phyloP scores from a whole-genome alignment of 2,888 invertebrate species.

The Caenorhabditis virilis region DNA sequence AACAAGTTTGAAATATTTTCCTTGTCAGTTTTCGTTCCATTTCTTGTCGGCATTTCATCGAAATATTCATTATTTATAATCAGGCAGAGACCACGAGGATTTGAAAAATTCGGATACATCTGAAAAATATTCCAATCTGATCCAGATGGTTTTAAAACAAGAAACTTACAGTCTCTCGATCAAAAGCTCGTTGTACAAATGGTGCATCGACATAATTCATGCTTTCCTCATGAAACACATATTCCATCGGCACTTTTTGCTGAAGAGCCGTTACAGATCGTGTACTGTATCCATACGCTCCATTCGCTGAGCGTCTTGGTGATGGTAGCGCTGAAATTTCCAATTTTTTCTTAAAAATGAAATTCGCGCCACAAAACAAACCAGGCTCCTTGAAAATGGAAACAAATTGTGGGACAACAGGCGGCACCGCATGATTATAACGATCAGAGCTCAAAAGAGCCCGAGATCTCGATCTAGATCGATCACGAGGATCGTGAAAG shows the following conservation, averaged over 20 bases:
- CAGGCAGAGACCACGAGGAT: slow-evolving; percentile 62
- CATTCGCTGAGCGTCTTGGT: neutral
- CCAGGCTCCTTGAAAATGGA: too few relatives aligned
- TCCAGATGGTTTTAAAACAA: neutral
- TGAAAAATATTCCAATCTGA: slow-evolving; percentile 15
- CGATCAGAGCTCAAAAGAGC: too few relatives aligned
- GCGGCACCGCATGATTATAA: too few relatives aligned
- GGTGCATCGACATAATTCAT: slow-evolving; percentile 33
- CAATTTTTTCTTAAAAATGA: too few relatives aligned
- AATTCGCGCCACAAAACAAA: too few relatives aligned
- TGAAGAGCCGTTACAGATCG: too few relatives aligned
- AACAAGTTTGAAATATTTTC: slow-evolving; percentile 55
- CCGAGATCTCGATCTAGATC: too few relatives aligned
- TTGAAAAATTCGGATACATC: slow-evolving; percentile 61
- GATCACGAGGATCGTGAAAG: too few relatives aligned
- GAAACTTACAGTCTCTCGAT: slow-evolving; percentile 10
- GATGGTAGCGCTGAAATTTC: too few relatives aligned
- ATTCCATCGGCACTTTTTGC: neutral
- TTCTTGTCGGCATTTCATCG: slow-evolving; percentile 47
- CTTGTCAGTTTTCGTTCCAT: slow-evolving; percentile 52
- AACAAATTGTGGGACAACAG: too few relatives aligned
- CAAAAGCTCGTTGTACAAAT: slow-evolving; percentile 17
- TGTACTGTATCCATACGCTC: neutral
- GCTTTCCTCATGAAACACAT: slow-evolving; percentile 22
- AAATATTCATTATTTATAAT: slow-evolving; percentile 67